Conservation (phyloP, 2,113 vertebrate species). For the Ceyx cyanopectus region DNA sequence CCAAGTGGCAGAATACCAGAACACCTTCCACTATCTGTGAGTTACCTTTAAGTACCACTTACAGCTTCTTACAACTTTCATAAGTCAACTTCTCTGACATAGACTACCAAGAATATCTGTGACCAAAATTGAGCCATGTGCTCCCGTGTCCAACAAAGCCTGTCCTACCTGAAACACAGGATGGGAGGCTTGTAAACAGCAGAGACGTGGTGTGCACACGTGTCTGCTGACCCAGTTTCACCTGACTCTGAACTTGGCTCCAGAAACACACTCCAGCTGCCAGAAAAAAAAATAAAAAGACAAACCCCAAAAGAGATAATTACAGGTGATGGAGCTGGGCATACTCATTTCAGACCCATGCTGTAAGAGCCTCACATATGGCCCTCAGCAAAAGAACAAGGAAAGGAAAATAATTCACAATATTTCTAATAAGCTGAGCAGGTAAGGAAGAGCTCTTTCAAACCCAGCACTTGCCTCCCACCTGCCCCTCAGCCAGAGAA, state of each 20-base stretch:
- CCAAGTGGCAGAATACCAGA: background rate
- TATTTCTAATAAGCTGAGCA: background rate
- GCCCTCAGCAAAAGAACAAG: background rate
- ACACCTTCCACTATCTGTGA: background rate
- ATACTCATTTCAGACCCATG: background rate
- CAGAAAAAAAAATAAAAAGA: background rate
- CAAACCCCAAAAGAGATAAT: background rate
- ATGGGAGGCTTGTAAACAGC: background rate
- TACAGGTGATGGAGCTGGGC: background rate
- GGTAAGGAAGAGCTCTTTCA: background rate
- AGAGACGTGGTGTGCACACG: background rate
- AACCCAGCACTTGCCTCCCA: background rate
- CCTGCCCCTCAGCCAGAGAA: too few species aligned
- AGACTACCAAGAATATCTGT: background rate
- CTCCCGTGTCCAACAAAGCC: background rate
- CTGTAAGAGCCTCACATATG: too few species aligned
- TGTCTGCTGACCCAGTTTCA: background rate
- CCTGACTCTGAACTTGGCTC: background rate
- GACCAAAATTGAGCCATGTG: background rate
- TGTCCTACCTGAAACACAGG: background rate
- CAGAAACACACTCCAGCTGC: background rate
- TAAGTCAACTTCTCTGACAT: background rate
- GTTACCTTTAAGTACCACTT: background rate
- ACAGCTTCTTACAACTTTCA: background rate
- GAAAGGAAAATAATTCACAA: background rate